Conservation (phyloP, 2,888 invertebrate genomes). For the Nephrocerus scutellatus region DNA sequence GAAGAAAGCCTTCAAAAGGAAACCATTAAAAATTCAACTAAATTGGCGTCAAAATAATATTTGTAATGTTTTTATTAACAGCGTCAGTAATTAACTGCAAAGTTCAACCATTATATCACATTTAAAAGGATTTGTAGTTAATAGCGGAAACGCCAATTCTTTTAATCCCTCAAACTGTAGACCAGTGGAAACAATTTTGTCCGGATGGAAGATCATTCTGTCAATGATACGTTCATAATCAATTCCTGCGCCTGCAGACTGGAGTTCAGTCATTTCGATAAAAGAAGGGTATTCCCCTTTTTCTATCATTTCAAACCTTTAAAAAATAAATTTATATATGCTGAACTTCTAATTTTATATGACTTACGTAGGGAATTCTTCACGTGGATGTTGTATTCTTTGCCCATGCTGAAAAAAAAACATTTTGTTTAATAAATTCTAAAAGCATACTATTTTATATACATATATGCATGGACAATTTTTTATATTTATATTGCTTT, state of each 20-base stretch:
- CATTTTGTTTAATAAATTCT: constrained; percentile 14
- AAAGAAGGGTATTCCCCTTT: constrained; percentile 34
- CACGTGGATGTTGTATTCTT: constrained; percentile 29
- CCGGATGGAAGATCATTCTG: constrained; percentile 19
- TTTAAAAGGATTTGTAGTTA: constrained; percentile 30
- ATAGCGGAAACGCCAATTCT: constrained; percentile 23
- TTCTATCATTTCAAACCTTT: constrained; percentile 35
- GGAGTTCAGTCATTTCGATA: constrained; percentile 26
- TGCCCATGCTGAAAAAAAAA: constrained; percentile 24
- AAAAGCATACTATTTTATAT: no score
- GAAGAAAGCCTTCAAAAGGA: no score
- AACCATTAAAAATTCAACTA: no score
- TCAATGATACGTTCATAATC: constrained; percentile 30
- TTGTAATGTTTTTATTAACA: no score
- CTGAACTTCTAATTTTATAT: background rate
- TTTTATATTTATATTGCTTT: no score
- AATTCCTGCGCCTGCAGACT: constrained; percentile 26
- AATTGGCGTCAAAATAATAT: no score
- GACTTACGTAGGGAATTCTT: constrained; percentile 34
- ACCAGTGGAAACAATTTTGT: constrained; percentile 22
- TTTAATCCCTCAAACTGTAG: constrained; percentile 21
- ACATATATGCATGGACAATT: no score
- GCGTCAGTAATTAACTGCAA: background rate
- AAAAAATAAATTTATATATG: constrained; percentile 13
- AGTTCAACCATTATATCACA: constrained; percentile 27